Conservation (phyloP, 37 sponge, comb jelly and placozoan species). For the Lycopodina hypogea region DNA sequence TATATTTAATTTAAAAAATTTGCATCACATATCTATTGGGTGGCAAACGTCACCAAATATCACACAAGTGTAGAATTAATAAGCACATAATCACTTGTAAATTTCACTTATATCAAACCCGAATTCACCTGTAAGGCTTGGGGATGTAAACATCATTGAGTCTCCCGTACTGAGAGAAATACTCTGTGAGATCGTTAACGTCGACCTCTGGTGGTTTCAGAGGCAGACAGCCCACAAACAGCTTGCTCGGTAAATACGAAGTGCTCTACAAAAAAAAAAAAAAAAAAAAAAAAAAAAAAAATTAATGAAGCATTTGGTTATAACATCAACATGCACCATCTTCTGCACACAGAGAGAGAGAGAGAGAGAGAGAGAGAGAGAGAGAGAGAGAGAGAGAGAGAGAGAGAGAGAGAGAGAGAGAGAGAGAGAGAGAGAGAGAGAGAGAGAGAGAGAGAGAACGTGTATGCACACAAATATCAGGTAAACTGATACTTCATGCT, state of each 20-base stretch:
- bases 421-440: no score
- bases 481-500: background rate
- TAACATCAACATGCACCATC: background rate
- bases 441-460: no score
- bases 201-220: slow-evolving; percentile 41
- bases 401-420: no score
- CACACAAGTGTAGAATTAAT: background rate
- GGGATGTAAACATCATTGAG: slow-evolving; percentile 84
- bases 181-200: slow-evolving; percentile 43
- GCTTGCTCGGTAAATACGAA: slow-evolving; percentile 49
- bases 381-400: no score
- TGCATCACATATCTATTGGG: no score
- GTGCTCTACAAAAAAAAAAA: slow-evolving; percentile 24
- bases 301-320: background rate
- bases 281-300: background rate
- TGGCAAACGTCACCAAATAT: no score
- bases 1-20: background rate
- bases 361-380: no score
- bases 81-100: background rate
- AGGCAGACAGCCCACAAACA: slow-evolving; percentile 85
- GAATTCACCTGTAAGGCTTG: slow-evolving; percentile 54
- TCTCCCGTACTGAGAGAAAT: slow-evolving; percentile 71
- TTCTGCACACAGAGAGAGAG: no score
- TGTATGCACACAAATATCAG: background rate
- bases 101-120: no score